These are phyloP conservation scores for Apis dorsata DNA, from an alignment of 1,140 invertebrate species.

Conservation along the genomic window DNA sequence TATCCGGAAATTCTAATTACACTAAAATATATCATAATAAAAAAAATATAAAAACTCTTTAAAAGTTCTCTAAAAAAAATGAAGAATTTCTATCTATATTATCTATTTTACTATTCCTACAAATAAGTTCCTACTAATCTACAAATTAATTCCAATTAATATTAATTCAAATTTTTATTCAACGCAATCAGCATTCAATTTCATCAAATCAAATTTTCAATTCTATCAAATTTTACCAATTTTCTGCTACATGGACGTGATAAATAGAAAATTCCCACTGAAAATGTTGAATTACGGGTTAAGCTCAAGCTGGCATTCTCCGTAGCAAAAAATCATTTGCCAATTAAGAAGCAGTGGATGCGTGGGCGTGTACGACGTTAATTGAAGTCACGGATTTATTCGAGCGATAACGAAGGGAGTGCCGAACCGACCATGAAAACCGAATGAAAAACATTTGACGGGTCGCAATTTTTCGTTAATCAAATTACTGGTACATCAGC, in stretches of 20 bases:
- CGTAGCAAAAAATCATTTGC: constrained; percentile 22
- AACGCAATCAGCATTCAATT: not conserved
- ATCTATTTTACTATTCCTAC: too few relatives aligned
- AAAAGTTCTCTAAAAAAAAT: not conserved
- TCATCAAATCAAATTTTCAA: not conserved
- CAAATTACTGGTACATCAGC: not conserved
- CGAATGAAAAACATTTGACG: constrained; percentile 35
- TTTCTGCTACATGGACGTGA: not conserved
- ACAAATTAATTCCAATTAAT: not conserved
- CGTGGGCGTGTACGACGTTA: constrained; percentile 8
- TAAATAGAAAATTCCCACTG: not conserved
- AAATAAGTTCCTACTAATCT: too few relatives aligned
- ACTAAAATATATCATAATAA: not conserved
- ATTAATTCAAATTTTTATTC: not conserved
- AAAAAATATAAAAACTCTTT: not conserved
- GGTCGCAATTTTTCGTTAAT: constrained; percentile 37
- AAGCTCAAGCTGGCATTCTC: not conserved
- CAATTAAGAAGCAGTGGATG: constrained; percentile 26
- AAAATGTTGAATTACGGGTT: not conserved
- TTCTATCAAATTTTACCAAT: not conserved
- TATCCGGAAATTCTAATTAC: too few relatives aligned
- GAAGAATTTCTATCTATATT: not conserved
- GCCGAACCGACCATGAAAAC: not conserved
- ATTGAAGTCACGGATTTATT: constrained; percentile 40
- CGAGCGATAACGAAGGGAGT: constrained; percentile 21